Evolutionary conservation across 2,888 invertebrate genomes (phyloP), one percentile per base, ranked within the genome.

Genomic region (Bombyx huttoni): DNA sequence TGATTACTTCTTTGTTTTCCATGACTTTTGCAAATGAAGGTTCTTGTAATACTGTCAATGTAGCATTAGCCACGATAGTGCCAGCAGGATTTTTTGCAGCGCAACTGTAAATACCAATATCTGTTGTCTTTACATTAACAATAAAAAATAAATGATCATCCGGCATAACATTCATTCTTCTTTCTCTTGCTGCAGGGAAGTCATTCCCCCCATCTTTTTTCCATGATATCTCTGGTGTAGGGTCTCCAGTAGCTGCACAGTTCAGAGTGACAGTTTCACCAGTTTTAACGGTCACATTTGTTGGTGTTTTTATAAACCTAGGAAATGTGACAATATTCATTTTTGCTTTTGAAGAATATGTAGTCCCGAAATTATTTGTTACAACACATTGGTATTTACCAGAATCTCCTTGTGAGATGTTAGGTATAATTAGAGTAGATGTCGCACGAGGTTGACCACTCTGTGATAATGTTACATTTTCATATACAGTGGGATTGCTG

Each of bases 341-440:
- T 72, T 92, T 93, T 10, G 96, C 95, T 75, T 94, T 95, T 52
- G 92, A 90, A 0, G 98, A 98, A 78, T 97, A 98, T 5, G 95
- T 94, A 8, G 95, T 94, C 7, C 98, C 98, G 84, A 94, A 97
- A 58, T 91, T 91, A 75, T 98, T 98, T 13, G 94, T 92, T 9
- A 96, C 96, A 58, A 97, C 92, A 86, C 98, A 98, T 78, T 98
- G 98, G 80, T 98, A 98, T 75, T 91, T 92, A 0, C 98, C 98
- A 55, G 94, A 94, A 77, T 96, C 93, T 47, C 91, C 89, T 80
- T 96, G 93, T 51, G 93, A 92, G 0, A 97, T 92, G 74, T 94
- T 93, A 46, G 88, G 85, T 57, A 98, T 90, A 51, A 92, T 90
- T 53, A 98, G 89, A 51, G 91, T 89, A 13, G 96, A 96, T 47